Conservation (phyloP, 2,888 invertebrate species). For the Tromatobia lineatoria region DNA sequence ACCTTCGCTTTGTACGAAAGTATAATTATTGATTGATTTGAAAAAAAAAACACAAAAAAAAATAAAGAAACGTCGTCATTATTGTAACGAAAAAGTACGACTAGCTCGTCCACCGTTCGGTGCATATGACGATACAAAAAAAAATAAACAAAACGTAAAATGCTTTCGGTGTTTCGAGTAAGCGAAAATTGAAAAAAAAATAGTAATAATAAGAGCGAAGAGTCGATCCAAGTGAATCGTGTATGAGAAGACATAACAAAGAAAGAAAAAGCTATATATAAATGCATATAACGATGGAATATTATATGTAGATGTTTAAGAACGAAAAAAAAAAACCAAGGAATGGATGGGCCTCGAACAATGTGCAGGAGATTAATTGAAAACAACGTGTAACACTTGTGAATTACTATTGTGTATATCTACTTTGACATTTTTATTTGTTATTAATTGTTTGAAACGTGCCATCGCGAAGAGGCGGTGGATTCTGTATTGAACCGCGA, state of each 20-base stretch:
- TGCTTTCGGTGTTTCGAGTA: slow-evolving; percentile 76
- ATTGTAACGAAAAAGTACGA: slow-evolving; percentile 55
- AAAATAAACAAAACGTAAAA: slow-evolving; percentile 61
- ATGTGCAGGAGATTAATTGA: slow-evolving; percentile 45
- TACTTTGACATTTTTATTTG: background rate
- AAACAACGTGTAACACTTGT: slow-evolving; percentile 54
- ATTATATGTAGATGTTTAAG: slow-evolving; percentile 59
- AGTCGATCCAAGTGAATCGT: slow-evolving; percentile 17
- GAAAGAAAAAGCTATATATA: slow-evolving; percentile 49
- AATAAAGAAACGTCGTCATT: slow-evolving; percentile 53
- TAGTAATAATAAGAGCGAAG: slow-evolving; percentile 22
- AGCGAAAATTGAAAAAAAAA: slow-evolving; percentile 66
- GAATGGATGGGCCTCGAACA: slow-evolving; percentile 44
- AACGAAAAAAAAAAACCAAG: slow-evolving; percentile 52
- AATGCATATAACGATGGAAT: slow-evolving; percentile 49
- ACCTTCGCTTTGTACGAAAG: slow-evolving; percentile 76
- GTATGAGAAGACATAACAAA: slow-evolving; percentile 23
- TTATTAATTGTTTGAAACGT: slow-evolving; percentile 21
- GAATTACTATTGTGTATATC: slow-evolving; percentile 45
- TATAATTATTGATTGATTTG: slow-evolving; percentile 64
- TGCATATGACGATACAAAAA: slow-evolving; percentile 26
- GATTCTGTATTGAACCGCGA: slow-evolving; percentile 39
- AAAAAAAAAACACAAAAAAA: slow-evolving; percentile 33
- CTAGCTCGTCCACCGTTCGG: slow-evolving; percentile 47
- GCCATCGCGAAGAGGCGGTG: slow-evolving; percentile 28